Percentiles rank a stretch among this genome's conserved stretches.
Conservation (phyloP, 2,888 invertebrate genomes). For the Elgonia sp. region DNA sequence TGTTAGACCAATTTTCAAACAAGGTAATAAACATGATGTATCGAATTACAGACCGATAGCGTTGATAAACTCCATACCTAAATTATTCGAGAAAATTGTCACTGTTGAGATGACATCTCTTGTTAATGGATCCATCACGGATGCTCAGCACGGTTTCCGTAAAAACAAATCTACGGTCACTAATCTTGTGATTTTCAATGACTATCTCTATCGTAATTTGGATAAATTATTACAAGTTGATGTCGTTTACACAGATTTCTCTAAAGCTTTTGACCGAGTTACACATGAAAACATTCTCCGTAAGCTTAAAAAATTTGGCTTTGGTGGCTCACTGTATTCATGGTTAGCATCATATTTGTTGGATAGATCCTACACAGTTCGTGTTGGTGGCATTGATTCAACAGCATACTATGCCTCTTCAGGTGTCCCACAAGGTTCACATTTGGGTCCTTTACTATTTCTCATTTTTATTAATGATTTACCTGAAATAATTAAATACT, state of each 20-base stretch:
- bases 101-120: neutral
- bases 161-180: neutral
- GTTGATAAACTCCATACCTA: too few species aligned
- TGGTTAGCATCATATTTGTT: constrained; percentile 21
- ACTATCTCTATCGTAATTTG: neutral
- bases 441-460: constrained; percentile 34
- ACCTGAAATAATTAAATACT: neutral
- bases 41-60: too few species aligned
- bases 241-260: too few species aligned
- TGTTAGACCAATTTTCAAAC: too few species aligned
- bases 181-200: constrained; percentile 5
- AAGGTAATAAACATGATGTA: too few species aligned
- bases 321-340: neutral
- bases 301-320: constrained; percentile 2
- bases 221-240: too few species aligned
- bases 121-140: neutral
- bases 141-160: constrained; percentile 19
- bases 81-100: constrained; percentile 11
- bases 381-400: neutral
- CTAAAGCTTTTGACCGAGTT: too few species aligned
- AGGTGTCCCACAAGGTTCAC: constrained; percentile 46
- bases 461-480: constrained; percentile 46
- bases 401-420: constrained; percentile 14
- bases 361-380: neutral
- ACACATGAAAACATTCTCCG: neutral